Conservation (phyloP, 2,113 vertebrate species). For the Centropristis striata region DNA sequence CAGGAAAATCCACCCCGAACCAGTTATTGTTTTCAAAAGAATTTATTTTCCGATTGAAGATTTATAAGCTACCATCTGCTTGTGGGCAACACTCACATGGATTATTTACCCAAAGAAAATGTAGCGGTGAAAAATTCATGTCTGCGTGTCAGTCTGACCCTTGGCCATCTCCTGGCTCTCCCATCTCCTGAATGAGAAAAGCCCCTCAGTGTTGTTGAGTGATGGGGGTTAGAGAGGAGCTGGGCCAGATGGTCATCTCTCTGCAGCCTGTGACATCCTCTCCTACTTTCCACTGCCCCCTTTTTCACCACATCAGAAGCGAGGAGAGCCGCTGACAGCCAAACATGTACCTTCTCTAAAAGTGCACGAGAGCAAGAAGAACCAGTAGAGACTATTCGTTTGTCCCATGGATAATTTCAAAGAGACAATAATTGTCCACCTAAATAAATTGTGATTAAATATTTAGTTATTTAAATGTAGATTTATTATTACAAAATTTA, state of each 20-base stretch:
- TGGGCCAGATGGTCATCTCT: constrained; percentile 56
- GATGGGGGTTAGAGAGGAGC: constrained; percentile 70
- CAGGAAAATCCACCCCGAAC: constrained; percentile 7
- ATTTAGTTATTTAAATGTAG: neutral
- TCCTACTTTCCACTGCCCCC: constrained; percentile 44
- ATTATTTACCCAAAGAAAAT: constrained; percentile 86
- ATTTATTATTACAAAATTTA: neutral
- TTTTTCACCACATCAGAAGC: constrained; percentile 58
- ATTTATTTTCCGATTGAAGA: constrained; percentile 81
- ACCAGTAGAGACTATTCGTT: neutral
- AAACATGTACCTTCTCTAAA: constrained; percentile 3
- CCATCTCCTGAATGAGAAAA: constrained; percentile 75
- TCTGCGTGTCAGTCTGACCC: constrained; percentile 77
- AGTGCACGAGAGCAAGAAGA: neutral
- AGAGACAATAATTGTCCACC: neutral
- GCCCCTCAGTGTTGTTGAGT: constrained; percentile 71
- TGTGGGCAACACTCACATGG: constrained; percentile 58
- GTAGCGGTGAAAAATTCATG: constrained; percentile 82
- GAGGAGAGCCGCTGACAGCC: constrained; percentile 25
- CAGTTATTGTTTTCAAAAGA: constrained; percentile 51
- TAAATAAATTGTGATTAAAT: neutral
- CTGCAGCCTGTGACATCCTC: constrained; percentile 63
- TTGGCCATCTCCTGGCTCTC: constrained; percentile 63
- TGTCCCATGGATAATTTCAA: neutral
- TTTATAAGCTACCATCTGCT: constrained; percentile 78